Evolutionary conservation across 2,888 invertebrate genomes (phyloP).

Genomic region (Nezara viridula): DNA sequence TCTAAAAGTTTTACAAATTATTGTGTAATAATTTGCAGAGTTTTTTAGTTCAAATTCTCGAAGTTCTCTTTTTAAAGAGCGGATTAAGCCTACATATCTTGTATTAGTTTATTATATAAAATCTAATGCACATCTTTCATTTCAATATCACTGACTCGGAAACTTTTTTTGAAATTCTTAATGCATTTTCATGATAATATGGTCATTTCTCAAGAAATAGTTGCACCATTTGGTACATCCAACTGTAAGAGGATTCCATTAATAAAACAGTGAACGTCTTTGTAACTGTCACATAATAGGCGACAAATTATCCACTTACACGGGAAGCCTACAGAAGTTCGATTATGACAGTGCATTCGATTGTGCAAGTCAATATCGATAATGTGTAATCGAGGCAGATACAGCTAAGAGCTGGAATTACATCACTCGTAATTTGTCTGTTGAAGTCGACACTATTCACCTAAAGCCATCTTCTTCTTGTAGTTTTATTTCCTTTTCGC

Average conservation of each 20-base stretch:
- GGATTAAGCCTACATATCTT: too few relatives aligned
- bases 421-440: constrained; percentile 3
- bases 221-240: too few relatives aligned
- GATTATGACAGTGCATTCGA: constrained; percentile 11
- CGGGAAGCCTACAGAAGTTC: not conserved
- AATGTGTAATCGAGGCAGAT: not conserved
- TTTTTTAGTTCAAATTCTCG: too few relatives aligned
- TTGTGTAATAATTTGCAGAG: too few relatives aligned
- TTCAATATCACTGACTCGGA: too few relatives aligned
- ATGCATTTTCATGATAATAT: not conserved
- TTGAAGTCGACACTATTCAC: not conserved
- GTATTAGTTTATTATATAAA: too few relatives aligned
- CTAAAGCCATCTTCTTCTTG: not conserved
- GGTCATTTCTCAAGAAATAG: not conserved
- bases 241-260: too few relatives aligned
- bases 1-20: too few relatives aligned
- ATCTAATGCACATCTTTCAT: too few relatives aligned
- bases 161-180: too few relatives aligned
- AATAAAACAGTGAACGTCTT: not conserved
- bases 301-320: not conserved
- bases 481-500: not conserved
- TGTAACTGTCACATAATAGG: not conserved
- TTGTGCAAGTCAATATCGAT: not conserved
- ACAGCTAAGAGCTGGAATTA: not conserved
- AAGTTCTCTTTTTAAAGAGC: too few relatives aligned